Percentiles rank a stretch among this genome's conserved stretches.
Conservation (phyloP, 1,140 invertebrate genomes). For the Temnothorax nylanderi region DNA sequence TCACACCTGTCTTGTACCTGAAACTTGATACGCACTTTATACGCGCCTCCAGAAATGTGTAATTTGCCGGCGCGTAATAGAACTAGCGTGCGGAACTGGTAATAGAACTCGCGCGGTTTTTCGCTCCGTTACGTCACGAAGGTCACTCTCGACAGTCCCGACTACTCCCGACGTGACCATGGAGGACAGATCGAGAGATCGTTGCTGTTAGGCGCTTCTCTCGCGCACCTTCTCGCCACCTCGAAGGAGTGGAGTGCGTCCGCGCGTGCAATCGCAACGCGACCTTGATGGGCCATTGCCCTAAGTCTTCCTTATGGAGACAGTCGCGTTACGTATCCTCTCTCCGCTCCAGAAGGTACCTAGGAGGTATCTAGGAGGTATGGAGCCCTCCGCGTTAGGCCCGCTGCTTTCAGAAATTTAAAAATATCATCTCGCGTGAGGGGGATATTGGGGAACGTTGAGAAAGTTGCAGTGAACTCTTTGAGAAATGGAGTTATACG, state of each 20-base stretch:
- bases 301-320: slow-evolving; percentile 52
- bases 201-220: slow-evolving; percentile 4
- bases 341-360: slow-evolving; percentile 22
- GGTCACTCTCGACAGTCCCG: slow-evolving; percentile 3
- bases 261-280: slow-evolving; percentile 46
- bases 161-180: background rate
- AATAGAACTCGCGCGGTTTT: slow-evolving; percentile 34
- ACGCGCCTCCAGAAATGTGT: slow-evolving; percentile 29
- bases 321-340: slow-evolving; percentile 27
- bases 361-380: too few relatives aligned
- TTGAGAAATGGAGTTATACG: background rate
- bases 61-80: slow-evolving; percentile 30
- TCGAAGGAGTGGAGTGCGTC: slow-evolving; percentile 60
- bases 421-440: slow-evolving; percentile 55
- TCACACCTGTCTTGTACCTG: slow-evolving; percentile 4
- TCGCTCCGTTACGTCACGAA: slow-evolving; percentile 59
- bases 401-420: slow-evolving; percentile 33
- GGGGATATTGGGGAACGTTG: background rate
- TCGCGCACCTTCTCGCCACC: background rate
- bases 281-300: slow-evolving; percentile 71
- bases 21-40: slow-evolving; percentile 1
- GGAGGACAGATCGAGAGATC: background rate
- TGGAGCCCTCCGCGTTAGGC: background rate
- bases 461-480: background rate
- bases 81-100: slow-evolving; percentile 37